Base-by-base conservation (phyloP, 2,797 vertebrate species). In the Catamblyrhynchus diadema region DNA sequence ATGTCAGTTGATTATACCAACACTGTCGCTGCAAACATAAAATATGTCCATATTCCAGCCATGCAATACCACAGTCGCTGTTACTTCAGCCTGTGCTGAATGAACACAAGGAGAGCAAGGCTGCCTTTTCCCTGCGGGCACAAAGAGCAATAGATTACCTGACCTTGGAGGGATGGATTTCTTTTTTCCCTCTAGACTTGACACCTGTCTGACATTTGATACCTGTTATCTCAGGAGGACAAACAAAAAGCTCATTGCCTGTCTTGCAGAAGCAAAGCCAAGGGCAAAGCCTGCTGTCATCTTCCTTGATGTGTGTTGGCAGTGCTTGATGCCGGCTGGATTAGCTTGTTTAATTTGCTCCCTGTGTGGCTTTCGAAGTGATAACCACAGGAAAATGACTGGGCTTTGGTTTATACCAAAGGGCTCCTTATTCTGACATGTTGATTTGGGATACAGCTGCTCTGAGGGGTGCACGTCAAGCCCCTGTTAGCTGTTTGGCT, bases 331-430 rank as follows among this genome's bases (percentile, higher is more conserved):
- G 2, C 69, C 1, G 27, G 65, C 82, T 84, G 85, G 80, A 91
- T 94, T 69, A 94, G 45, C 59, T 94, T 83, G 75, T 81, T 96
- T 94, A 59, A 90, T 93, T 88, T 93, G 72, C 65, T 93, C 1
- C 1, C 61, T 88, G 42, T 54, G 66, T 86, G 80, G 65, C 50
- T 95, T 93, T 91, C 79, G 44, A 73, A 72, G 90, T 5, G 25
- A 79, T 53, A 86, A 86, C 39, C 0, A 0, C 45, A 44, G 42
- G 28, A 51, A 73, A 90, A 87, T 54, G 57, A 24, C 60, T 14
- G 6, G 20, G 28, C 33, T 77, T 93, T 78, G 57, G 80, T 89
- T 91, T 75, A 69, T 81, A 42, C 35, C 17, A 25, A 74, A 56
- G n/a, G 42, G 18, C 47, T 86, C 19, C 18, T 78, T 78, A 15